Percentiles rank a stretch among this genome's conserved stretches.
These are phyloP conservation scores for Trissonchulus latispiculum DNA, from an alignment of 2,888 invertebrate species.

Conservation along the genomic window DNA sequence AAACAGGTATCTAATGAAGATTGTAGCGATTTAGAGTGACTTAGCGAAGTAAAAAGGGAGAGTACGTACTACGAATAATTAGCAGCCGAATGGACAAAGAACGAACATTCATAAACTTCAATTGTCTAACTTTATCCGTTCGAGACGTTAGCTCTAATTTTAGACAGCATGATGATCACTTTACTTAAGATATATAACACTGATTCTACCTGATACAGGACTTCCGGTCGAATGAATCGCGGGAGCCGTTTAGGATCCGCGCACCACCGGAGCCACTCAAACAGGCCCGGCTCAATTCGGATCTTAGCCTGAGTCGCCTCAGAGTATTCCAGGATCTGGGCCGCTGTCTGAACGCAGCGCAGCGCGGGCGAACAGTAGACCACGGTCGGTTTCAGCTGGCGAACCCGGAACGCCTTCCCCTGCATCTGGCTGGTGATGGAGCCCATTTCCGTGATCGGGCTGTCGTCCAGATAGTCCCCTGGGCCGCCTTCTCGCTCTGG, in stretches of 20 bases:
- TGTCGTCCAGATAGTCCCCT: not conserved
- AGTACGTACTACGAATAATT: too few species aligned
- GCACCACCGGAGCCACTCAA: slow-evolving; percentile 11
- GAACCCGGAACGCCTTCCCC: not conserved
- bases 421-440: slow-evolving; percentile 1
- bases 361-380: slow-evolving; percentile 7
- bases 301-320: not conserved
- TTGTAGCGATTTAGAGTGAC: too few species aligned
- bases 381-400: not conserved
- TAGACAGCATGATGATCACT: too few species aligned
- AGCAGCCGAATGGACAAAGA: too few species aligned
- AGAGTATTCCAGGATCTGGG: not conserved
- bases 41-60: too few species aligned
- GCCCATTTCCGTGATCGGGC: slow-evolving; percentile 6
- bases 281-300: slow-evolving; percentile 15
- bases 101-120: too few species aligned
- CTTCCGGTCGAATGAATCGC: slow-evolving; percentile 59
- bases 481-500: not conserved
- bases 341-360: slow-evolving; percentile 6
- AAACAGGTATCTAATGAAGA: too few species aligned
- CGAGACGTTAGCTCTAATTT: too few species aligned
- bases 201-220: too few species aligned
- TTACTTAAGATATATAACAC: too few species aligned
- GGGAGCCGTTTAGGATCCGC: slow-evolving; percentile 48
- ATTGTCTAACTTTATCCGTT: too few species aligned